phyloP scores from a whole-genome alignment of 1,140 invertebrate species.

The Lucilia sericata region DNA sequence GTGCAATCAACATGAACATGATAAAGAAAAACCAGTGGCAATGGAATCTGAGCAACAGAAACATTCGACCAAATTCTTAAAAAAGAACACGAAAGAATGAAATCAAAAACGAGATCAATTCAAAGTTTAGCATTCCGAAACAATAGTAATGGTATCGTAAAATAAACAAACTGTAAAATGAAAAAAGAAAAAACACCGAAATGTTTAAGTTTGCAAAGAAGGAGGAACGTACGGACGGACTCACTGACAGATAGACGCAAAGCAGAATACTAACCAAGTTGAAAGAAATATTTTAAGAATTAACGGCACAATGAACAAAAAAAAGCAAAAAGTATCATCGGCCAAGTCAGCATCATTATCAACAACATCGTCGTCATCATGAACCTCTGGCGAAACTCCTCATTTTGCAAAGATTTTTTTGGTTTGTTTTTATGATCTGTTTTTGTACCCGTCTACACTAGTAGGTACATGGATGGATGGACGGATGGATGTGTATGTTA shows the following conservation, averaged over 20 bases:
- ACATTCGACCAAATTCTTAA: background rate
- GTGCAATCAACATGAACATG: background rate
- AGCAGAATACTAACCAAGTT: background rate
- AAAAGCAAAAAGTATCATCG: background rate
- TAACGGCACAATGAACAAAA: background rate
- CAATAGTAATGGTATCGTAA: constrained; percentile 2
- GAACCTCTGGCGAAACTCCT: background rate
- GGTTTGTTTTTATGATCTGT: background rate
- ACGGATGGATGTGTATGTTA: background rate
- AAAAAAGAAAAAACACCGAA: background rate
- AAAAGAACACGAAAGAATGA: background rate
- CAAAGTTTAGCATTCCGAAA: constrained; percentile 13
- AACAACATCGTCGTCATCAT: background rate
- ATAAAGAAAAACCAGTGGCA: background rate
- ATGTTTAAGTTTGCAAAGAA: background rate
- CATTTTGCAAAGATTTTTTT: background rate
- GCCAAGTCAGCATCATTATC: background rate
- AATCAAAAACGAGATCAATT: constrained; percentile 8
- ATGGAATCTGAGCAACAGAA: background rate
- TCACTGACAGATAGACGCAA: background rate
- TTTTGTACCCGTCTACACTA: background rate
- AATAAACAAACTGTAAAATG: background rate
- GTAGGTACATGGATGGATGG: background rate
- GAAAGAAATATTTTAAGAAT: background rate
- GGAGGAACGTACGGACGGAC: background rate